Conservation (phyloP, 2,888 invertebrate species). For the Dromius quadrimaculatus region DNA sequence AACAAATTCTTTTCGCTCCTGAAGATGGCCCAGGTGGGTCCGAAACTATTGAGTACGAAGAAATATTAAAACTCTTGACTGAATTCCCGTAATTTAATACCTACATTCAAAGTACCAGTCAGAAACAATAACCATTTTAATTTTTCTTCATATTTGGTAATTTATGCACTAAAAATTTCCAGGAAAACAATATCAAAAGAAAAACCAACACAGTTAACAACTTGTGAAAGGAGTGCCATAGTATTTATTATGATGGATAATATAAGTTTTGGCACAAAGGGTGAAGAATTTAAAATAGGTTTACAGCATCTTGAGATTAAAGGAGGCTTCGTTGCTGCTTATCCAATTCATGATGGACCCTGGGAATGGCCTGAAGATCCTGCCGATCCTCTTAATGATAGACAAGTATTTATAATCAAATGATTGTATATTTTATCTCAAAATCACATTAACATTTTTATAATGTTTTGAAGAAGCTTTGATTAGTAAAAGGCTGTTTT, state of each 20-base stretch:
- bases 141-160: too few species aligned
- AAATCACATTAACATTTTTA: too few species aligned
- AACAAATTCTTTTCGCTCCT: too few species aligned
- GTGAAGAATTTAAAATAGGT: slow-evolving; percentile 58
- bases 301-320: slow-evolving; percentile 58
- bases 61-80: too few species aligned
- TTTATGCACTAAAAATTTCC: not conserved
- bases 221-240: slow-evolving; percentile 61
- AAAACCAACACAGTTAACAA: slow-evolving; percentile 58
- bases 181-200: slow-evolving; percentile 50
- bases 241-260: slow-evolving; percentile 60
- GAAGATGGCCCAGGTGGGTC: too few species aligned
- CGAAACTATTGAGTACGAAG: too few species aligned
- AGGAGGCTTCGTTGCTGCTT: slow-evolving; percentile 60
- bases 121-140: too few species aligned
- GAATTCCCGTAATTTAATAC: too few species aligned
- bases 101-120: too few species aligned
- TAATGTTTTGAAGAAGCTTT: too few species aligned
- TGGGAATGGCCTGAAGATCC: slow-evolving; percentile 60
- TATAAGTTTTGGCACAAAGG: slow-evolving; percentile 58
- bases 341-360: slow-evolving; percentile 63
- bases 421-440: not conserved
- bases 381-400: slow-evolving; percentile 60
- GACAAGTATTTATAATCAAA: slow-evolving; percentile 61
- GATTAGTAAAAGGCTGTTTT: too few species aligned